A percentile compares a stretch with the other conserved stretches of the same genome.
phyloP scores from a whole-genome alignment of 2,113 vertebrate species.

The Mustelus asterias region DNA sequence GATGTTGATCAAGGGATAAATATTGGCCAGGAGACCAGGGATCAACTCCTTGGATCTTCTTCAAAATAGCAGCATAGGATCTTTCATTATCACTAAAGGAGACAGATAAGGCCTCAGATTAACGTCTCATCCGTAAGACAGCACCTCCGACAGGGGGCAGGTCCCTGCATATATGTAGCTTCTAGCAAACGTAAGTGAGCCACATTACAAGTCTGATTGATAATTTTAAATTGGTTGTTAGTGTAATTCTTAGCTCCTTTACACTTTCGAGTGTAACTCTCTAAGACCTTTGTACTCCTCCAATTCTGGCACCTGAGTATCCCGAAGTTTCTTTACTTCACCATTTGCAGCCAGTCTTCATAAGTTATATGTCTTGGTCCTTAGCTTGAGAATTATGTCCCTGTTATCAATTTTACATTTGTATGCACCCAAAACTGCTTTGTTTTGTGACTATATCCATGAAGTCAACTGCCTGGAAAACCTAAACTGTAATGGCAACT shows the following conservation, averaged over 20 bases:
- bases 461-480: neutral
- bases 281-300: neutral
- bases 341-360: neutral
- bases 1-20: neutral
- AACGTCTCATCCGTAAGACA: neutral
- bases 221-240: too few species aligned
- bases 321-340: neutral
- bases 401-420: neutral
- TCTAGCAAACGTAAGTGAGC: too few species aligned
- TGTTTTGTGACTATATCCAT: neutral
- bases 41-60: neutral
- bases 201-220: too few species aligned
- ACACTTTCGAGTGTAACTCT: neutral
- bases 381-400: neutral
- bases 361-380: neutral
- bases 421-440: neutral
- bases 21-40: neutral
- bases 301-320: neutral
- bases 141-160: neutral
- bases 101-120: neutral
- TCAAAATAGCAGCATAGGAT: neutral
- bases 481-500: neutral
- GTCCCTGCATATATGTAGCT: neutral
- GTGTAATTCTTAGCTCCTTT: too few species aligned
- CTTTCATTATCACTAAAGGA: neutral